Evolutionary conservation across 2,888 invertebrate genomes (phyloP).

Genomic region (Disparrhopalites patrizii): DNA sequence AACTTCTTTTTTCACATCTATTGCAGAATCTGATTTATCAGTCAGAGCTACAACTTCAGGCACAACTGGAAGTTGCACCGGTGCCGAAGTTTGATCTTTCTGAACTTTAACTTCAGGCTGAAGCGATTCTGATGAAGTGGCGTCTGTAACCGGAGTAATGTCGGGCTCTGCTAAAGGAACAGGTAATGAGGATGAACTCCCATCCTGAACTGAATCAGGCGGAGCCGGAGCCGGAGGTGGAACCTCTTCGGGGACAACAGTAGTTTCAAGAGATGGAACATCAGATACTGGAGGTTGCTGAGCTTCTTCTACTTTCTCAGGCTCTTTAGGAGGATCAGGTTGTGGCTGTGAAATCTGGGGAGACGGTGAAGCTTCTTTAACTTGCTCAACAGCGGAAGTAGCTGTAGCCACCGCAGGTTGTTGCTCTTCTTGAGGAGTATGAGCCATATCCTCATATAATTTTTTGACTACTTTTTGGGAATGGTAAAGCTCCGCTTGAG

Average conservation of each 20-base stretch:
- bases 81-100: too few relatives aligned
- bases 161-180: too few relatives aligned
- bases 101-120: too few relatives aligned
- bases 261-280: neutral
- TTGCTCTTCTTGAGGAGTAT: conserved; percentile 21
- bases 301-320: neutral
- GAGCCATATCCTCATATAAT: conserved; percentile 49
- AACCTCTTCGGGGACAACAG: too few relatives aligned
- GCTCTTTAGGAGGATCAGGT: neutral
- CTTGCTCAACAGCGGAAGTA: neutral
- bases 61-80: too few relatives aligned
- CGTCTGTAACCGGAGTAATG: too few relatives aligned
- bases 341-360: neutral
- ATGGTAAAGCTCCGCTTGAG: conserved; percentile 53
- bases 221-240: neutral
- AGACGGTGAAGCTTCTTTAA: conserved; percentile 25
- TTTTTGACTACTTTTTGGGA: conserved; percentile 52
- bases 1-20: too few relatives aligned
- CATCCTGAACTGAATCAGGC: too few relatives aligned
- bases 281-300: neutral
- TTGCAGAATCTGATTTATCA: too few relatives aligned
- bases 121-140: too few relatives aligned
- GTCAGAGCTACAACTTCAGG: too few relatives aligned
- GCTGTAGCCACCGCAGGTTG: conserved; percentile 9
- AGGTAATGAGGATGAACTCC: too few relatives aligned